Percentiles rank a stretch among this genome's conserved stretches.
These are phyloP conservation scores for Climacteris rufus DNA, from an alignment of 2,113 vertebrate genomes.

Conservation along the genomic window DNA sequence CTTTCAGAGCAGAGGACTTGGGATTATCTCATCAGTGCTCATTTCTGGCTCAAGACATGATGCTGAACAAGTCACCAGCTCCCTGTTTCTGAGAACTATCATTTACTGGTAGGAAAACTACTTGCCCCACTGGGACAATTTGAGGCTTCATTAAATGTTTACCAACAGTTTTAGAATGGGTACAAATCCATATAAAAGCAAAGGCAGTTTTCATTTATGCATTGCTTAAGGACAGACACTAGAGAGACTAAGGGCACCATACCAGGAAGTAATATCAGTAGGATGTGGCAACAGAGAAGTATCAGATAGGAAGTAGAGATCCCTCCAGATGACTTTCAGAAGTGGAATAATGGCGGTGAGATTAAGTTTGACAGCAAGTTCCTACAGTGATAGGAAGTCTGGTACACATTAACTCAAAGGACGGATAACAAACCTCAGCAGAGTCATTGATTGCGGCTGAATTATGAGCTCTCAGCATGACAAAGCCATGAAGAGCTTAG, in stretches of 20 bases:
- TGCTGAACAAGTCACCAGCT: background rate
- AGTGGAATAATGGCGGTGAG: background rate
- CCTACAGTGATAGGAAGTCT: background rate
- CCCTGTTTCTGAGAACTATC: background rate
- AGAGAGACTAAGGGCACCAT: background rate
- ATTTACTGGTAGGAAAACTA: background rate
- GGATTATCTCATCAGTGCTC: background rate
- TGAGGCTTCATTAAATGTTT: background rate
- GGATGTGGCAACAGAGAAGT: background rate
- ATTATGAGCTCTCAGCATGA: slow-evolving; percentile 3
- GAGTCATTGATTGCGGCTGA: background rate
- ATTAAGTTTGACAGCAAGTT: background rate
- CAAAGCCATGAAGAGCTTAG: background rate
- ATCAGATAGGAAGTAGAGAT: background rate
- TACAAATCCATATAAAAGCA: background rate
- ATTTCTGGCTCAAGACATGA: background rate
- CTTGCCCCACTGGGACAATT: background rate
- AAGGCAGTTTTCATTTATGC: background rate
- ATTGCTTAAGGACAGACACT: background rate
- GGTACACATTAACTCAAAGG: background rate
- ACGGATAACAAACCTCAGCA: background rate
- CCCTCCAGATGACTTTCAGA: background rate
- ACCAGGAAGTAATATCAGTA: background rate
- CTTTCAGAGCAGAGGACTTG: background rate
- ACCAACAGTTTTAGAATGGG: background rate